Evolutionary conservation across 2,888 invertebrate species (phyloP).

Genomic region (Hartigia nigra): DNA sequence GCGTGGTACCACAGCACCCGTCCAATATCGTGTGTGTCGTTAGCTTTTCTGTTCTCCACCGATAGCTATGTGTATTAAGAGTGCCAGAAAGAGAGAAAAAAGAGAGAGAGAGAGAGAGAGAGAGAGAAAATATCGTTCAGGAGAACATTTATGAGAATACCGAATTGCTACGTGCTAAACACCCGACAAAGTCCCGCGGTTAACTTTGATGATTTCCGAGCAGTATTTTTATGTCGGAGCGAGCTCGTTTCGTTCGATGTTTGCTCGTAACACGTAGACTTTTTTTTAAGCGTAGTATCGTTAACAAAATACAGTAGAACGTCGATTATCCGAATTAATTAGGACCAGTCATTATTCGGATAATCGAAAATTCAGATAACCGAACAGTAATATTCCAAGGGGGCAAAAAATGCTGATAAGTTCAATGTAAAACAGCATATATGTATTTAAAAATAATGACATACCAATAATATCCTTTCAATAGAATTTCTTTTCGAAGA

Average conservation of each 20-base stretch:
- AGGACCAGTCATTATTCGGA: too few species aligned
- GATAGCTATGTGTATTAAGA: background rate
- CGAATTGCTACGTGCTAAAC: background rate
- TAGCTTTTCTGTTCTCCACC: background rate
- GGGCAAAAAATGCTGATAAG: too few species aligned
- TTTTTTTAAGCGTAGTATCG: background rate
- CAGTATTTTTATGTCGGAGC: background rate
- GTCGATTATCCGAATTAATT: too few species aligned
- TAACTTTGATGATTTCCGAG: background rate
- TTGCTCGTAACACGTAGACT: background rate
- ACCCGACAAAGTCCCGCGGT: background rate
- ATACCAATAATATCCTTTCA: too few species aligned
- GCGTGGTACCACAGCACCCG: slow-evolving; percentile 5
- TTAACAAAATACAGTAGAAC: too few species aligned
- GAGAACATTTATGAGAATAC: background rate
- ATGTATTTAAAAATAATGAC: too few species aligned
- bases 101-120: slow-evolving; percentile 14
- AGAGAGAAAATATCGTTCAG: slow-evolving; percentile 8
- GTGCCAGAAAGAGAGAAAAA: slow-evolving; percentile 8
- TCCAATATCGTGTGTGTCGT: background rate
- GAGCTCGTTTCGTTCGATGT: background rate
- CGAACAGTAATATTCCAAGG: too few species aligned
- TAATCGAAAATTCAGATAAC: too few species aligned
- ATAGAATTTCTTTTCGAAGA: too few species aligned
- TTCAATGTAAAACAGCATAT: too few species aligned